These are phyloP conservation scores for Carassius carassius DNA, from an alignment of 2,113 vertebrate species.

Conservation along the genomic window DNA sequence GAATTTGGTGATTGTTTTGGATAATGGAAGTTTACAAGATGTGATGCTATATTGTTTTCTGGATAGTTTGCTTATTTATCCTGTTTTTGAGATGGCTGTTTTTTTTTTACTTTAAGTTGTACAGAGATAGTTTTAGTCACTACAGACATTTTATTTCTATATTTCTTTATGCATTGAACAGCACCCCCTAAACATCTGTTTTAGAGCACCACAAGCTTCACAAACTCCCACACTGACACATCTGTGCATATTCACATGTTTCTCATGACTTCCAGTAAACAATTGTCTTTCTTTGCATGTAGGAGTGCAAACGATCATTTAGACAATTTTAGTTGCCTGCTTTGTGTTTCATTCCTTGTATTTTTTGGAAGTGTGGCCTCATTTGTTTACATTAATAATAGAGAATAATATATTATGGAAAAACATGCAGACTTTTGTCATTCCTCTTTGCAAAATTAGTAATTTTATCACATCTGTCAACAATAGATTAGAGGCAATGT, in stretches of 20 bases:
- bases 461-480: neutral
- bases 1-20: neutral
- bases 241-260: constrained; percentile 38
- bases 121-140: neutral
- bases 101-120: neutral
- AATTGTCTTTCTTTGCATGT: neutral
- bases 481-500: neutral
- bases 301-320: neutral
- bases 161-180: neutral
- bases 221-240: constrained; percentile 36
- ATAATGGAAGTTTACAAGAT: neutral
- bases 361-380: neutral
- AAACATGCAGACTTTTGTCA: neutral
- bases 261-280: constrained; percentile 7
- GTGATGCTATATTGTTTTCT: neutral
- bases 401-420: no score
- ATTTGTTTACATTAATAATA: neutral
- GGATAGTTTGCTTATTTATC: neutral
- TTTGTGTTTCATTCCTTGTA: neutral
- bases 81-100: neutral
- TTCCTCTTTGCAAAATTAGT: neutral
- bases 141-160: neutral
- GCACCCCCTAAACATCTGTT: constrained; percentile 7
- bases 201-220: neutral
- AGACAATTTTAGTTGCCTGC: neutral